Evolutionary conservation across 2,797 vertebrate genomes (phyloP).

Genomic region (Labroides dimidiatus): DNA sequence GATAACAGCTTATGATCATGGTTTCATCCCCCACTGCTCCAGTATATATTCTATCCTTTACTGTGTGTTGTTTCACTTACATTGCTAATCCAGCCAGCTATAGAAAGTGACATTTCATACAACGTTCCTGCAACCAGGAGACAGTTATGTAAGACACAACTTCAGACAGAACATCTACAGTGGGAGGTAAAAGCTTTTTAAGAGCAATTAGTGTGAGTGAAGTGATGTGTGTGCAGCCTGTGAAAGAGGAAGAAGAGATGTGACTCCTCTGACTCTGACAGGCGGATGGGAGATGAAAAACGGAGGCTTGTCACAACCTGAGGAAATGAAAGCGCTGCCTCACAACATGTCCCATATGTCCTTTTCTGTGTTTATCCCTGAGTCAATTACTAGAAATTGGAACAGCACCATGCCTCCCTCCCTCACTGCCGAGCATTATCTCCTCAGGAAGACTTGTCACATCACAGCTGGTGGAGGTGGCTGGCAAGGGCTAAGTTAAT

Average conservation of each 20-base stretch:
- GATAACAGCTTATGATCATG: not conserved
- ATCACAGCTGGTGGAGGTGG: constrained; percentile 9
- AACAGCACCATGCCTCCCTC: constrained; percentile 14
- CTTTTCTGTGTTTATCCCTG: not conserved
- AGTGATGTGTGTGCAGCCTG: not conserved
- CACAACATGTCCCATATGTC: constrained; percentile 1
- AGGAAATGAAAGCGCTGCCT: constrained; percentile 18
- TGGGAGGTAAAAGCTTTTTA: not conserved
- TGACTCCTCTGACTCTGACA: not conserved
- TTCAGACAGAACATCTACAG: constrained; percentile 7
- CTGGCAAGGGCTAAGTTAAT: constrained; percentile 27
- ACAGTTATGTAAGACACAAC: not conserved
- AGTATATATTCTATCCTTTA: not conserved
- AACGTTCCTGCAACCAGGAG: not conserved
- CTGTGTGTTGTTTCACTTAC: not conserved
- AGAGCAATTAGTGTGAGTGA: constrained; percentile 10
- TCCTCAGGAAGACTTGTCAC: constrained; percentile 13
- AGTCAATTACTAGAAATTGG: constrained; percentile 35
- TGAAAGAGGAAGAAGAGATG: not conserved
- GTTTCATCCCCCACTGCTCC: not conserved
- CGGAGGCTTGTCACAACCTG: not conserved
- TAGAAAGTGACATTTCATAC: not conserved
- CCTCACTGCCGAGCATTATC: constrained; percentile 37
- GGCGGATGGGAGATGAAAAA: not conserved
- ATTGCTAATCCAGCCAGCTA: not conserved